Evolutionary conservation across 2,797 vertebrate species (phyloP).

Genomic region (Intellagama lesueurii): DNA sequence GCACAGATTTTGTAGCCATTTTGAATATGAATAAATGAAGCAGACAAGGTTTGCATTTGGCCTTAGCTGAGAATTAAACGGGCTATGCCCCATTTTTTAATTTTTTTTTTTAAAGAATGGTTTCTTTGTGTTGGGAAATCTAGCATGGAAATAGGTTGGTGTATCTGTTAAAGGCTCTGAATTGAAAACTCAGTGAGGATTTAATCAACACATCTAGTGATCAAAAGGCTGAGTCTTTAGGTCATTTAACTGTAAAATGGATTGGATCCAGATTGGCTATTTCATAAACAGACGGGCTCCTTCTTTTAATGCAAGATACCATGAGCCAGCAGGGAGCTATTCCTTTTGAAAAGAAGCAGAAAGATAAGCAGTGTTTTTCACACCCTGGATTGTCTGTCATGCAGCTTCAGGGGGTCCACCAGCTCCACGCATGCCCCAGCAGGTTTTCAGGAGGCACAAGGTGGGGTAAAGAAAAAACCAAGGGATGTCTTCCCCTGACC

Average conservation of each 20-base stretch:
- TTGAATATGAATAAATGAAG: conserved; percentile 61
- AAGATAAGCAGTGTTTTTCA: too few species aligned
- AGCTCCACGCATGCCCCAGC: too few species aligned
- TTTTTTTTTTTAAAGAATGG: not conserved
- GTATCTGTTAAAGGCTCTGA: not conserved
- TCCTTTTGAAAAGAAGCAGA: too few species aligned
- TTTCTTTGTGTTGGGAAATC: conserved; percentile 2
- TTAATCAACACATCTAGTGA: not conserved
- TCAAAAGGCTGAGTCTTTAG: not conserved
- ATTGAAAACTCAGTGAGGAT: conserved; percentile 1
- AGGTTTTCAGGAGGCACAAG: too few species aligned
- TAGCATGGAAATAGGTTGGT: not conserved
- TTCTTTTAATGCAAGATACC: too few species aligned
- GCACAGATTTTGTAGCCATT: conserved; percentile 50
- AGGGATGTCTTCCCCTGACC: too few species aligned
- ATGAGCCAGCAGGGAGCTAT: too few species aligned
- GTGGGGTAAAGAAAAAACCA: too few species aligned
- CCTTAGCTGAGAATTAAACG: conserved; percentile 13
- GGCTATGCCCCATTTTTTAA: not conserved
- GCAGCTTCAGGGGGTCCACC: too few species aligned
- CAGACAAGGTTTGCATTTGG: conserved; percentile 37
- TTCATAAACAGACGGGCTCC: too few species aligned
- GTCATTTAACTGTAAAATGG: not conserved
- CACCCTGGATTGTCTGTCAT: too few species aligned
- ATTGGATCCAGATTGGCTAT: not conserved